Conservation (phyloP, 2,113 vertebrate species). For the Pheucticus melanocephalus region DNA sequence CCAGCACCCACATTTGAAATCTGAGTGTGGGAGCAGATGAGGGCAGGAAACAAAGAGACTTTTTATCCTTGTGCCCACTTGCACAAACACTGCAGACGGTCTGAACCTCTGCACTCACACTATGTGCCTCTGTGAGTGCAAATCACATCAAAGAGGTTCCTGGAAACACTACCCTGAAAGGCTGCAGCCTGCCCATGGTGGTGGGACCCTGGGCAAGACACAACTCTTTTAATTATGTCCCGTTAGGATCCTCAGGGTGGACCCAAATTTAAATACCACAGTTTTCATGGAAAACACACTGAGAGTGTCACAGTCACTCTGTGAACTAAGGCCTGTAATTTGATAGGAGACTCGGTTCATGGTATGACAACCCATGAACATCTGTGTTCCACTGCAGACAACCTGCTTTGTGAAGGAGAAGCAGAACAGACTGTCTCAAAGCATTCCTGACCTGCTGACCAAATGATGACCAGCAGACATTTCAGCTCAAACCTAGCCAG, state of each 20-base stretch:
- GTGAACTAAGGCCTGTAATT: not conserved
- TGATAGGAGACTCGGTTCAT: accelerated
- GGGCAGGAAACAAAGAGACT: not conserved
- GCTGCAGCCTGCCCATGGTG: not conserved
- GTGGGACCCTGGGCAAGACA: not conserved
- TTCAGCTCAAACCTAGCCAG: not conserved
- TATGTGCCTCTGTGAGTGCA: not conserved
- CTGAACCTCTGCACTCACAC: not conserved
- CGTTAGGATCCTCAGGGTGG: not conserved
- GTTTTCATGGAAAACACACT: not conserved
- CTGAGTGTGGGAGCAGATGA: not conserved
- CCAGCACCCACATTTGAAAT: slow-evolving; percentile 28
- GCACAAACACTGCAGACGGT: not conserved
- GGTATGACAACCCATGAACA: not conserved
- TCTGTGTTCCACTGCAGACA: not conserved
- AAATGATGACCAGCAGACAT: not conserved
- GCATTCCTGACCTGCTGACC: not conserved
- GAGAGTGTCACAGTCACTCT: not conserved
- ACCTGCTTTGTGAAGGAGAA: not conserved
- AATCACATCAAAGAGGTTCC: slow-evolving; percentile 27
- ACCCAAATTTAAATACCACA: not conserved
- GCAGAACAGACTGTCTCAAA: not conserved
- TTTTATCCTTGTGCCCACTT: not conserved
- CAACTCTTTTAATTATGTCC: not conserved
- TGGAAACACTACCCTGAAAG: not conserved